Evolutionary conservation across 2,888 invertebrate genomes (phyloP).

Genomic region (Phyto melanocephala): DNA sequence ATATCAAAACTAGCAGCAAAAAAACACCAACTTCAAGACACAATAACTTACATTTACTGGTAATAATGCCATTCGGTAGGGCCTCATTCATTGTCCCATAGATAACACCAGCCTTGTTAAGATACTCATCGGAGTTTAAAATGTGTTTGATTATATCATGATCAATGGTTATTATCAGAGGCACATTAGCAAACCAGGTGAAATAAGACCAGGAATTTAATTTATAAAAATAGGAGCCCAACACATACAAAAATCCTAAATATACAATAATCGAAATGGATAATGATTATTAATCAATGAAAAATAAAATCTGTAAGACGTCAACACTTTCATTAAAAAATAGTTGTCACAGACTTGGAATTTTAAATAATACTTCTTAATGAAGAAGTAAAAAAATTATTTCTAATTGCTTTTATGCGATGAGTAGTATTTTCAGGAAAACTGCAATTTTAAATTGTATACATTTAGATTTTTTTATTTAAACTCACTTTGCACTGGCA

Average conservation of each 20-base stretch:
- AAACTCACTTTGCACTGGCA: slow-evolving; percentile 38
- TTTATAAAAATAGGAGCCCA: slow-evolving; percentile 28
- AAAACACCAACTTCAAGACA: neutral
- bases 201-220: slow-evolving; percentile 34
- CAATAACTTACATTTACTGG: slow-evolving; percentile 47
- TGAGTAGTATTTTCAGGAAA: too few relatives aligned
- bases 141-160: slow-evolving; percentile 56
- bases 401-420: too few relatives aligned
- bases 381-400: too few relatives aligned
- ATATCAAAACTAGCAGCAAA: too few relatives aligned
- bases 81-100: slow-evolving; percentile 41
- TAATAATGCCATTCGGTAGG: slow-evolving; percentile 49
- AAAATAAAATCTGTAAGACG: neutral
- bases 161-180: slow-evolving; percentile 62
- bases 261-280: too few relatives aligned
- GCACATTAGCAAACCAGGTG: slow-evolving; percentile 58
- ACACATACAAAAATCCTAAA: slow-evolving; percentile 7
- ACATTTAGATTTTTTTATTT: too few relatives aligned
- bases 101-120: slow-evolving; percentile 55
- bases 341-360: too few relatives aligned
- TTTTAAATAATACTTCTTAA: neutral
- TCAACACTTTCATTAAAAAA: too few relatives aligned
- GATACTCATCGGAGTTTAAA: slow-evolving; percentile 56
- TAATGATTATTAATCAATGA: too few relatives aligned
- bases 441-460: too few relatives aligned